These are phyloP conservation scores for Campoletis sonorensis DNA, from an alignment of 1,140 invertebrate genomes.

Conservation along the genomic window DNA sequence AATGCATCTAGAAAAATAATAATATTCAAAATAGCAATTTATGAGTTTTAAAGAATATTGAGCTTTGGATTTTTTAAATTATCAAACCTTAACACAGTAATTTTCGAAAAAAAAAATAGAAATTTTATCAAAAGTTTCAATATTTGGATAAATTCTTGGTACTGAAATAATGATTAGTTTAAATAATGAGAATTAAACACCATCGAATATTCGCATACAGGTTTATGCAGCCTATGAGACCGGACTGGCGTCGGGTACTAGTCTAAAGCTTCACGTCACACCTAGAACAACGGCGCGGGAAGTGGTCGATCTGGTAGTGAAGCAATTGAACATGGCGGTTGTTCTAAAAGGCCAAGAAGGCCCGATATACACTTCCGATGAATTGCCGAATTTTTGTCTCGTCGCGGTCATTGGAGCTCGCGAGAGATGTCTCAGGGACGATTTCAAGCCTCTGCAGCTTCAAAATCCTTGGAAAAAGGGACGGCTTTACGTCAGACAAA, in stretches of 20 bases:
- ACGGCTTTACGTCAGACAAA: conserved; percentile 91
- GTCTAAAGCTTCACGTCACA: conserved; percentile 94
- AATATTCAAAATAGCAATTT: too few species aligned
- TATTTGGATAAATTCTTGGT: too few species aligned
- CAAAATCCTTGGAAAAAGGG: conserved; percentile 98
- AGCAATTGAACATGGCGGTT: conserved; percentile 95
- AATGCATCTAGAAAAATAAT: too few species aligned
- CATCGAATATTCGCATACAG: conserved; percentile 63
- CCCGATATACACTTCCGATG: conserved; percentile 89
- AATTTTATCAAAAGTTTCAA: too few species aligned
- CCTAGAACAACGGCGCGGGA: conserved; percentile 92
- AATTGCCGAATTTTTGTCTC: conserved; percentile 91
- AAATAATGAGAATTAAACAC: too few species aligned
- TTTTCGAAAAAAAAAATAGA: too few species aligned
- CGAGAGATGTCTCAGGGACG: conserved; percentile 93
- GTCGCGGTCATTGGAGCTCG: conserved; percentile 95
- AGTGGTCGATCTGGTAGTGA: conserved; percentile 95
- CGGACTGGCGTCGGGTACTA: conserved; percentile 92
- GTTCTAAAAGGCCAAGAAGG: conserved; percentile 90
- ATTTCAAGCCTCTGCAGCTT: conserved; percentile 93
- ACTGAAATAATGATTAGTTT: too few species aligned
- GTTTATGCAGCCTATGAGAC: conserved; percentile 97
- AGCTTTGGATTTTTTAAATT: too few species aligned
- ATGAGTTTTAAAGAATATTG: too few species aligned
- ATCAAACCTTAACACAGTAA: too few species aligned